These are phyloP conservation scores for Hydra vulgaris DNA, from an alignment of 30 jellyfish, hydroid and myxozoan genomes.

Conservation along the genomic window DNA sequence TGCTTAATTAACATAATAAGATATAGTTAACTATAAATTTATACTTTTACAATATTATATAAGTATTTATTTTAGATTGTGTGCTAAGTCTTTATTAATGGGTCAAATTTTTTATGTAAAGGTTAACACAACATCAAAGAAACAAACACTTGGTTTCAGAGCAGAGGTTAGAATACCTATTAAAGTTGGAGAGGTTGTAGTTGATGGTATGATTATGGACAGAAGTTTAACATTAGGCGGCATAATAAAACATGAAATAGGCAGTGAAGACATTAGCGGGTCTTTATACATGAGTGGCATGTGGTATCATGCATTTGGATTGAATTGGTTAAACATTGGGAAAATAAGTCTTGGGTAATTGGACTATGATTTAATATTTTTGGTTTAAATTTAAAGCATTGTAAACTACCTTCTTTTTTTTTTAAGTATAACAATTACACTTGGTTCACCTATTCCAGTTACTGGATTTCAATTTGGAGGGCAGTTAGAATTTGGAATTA, in stretches of 20 bases:
- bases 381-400: background rate
- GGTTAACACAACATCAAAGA: conserved; percentile 66
- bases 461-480: conserved; percentile 88
- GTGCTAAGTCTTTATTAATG: no score
- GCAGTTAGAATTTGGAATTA: conserved; percentile 81
- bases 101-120: no score
- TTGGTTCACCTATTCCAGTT: conserved; percentile 46
- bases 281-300: conserved; percentile 87
- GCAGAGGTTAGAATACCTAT: conserved; percentile 74
- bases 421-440: conserved; percentile 49
- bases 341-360: conserved; percentile 78
- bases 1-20: background rate
- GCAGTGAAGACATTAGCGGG: conserved; percentile 52
- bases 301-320: conserved; percentile 97
- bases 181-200: conserved; percentile 57
- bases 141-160: conserved; percentile 55
- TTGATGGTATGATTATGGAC: conserved; percentile 62
- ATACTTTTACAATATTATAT: background rate
- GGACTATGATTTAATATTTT: background rate
- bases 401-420: no score
- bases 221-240: conserved; percentile 73
- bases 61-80: background rate
- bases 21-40: background rate
- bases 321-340: conserved; percentile 83
- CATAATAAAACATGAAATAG: conserved; percentile 48